phyloP scores from a whole-genome alignment of 2,113 vertebrate genomes.

The Callithrix jacchus region DNA sequence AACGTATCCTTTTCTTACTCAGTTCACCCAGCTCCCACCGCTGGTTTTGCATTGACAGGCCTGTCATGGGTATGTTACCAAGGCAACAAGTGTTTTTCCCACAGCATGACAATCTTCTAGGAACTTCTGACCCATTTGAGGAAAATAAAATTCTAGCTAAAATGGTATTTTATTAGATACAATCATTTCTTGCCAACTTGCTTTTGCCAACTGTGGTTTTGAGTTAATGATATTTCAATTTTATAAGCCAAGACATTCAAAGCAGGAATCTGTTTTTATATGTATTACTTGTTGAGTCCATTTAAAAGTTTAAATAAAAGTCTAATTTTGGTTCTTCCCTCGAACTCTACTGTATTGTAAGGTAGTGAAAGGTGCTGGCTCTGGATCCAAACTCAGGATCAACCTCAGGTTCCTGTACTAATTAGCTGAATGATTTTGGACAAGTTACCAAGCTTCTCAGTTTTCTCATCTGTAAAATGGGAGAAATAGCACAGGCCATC shows the following conservation, averaged over 20 bases:
- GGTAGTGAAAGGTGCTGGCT: not conserved
- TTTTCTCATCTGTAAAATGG: not conserved
- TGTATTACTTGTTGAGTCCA: not conserved
- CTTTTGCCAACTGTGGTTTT: not conserved
- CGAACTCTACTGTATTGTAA: not conserved
- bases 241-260: not conserved
- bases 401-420: not conserved
- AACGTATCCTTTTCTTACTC: not conserved
- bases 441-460: not conserved
- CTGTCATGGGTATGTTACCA: not conserved
- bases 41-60: not conserved
- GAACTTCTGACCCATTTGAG: not conserved
- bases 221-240: not conserved
- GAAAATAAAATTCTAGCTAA: slow-evolving; percentile 22
- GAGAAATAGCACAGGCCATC: not conserved
- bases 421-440: not conserved
- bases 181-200: not conserved
- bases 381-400: not conserved
- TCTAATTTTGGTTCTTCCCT: not conserved
- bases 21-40: not conserved
- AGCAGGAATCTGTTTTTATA: not conserved
- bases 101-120: not conserved
- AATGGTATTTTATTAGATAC: not conserved
- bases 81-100: not conserved
- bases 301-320: not conserved